Evolutionary conservation across 2,797 vertebrate species (phyloP).

Genomic region (Philypnodon macrostomus): DNA sequence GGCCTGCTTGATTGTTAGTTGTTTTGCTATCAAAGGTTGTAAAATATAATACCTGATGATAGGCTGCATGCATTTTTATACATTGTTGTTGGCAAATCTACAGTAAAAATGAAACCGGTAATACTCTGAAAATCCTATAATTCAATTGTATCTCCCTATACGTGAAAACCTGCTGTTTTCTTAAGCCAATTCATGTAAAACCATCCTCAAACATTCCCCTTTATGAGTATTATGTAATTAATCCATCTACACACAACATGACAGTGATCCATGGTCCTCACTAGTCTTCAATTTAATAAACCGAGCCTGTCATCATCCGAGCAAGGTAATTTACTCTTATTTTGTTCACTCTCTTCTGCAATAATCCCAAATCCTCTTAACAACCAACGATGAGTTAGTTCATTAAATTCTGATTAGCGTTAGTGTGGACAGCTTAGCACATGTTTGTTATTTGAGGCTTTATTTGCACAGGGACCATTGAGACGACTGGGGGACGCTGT

Average conservation of each 20-base stretch:
- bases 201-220: conserved; percentile 5
- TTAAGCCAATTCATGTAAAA: background rate
- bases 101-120: no score
- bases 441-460: conserved; percentile 46
- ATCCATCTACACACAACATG: conserved; percentile 17
- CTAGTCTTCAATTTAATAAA: conserved; percentile 37
- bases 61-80: no score
- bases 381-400: conserved; percentile 48
- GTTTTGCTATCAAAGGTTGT: no score
- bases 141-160: no score
- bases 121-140: no score
- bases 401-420: conserved; percentile 73
- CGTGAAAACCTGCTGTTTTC: no score
- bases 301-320: conserved; percentile 14
- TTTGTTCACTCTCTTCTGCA: conserved; percentile 34
- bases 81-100: no score
- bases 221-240: conserved; percentile 22
- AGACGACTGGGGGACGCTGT: conserved; percentile 24
- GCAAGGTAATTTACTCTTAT: conserved; percentile 34
- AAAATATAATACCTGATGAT: no score
- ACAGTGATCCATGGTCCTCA: conserved; percentile 26
- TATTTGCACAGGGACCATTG: conserved; percentile 57
- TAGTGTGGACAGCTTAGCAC: conserved; percentile 40
- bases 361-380: conserved; percentile 60
- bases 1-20: no score